These are phyloP conservation scores for Clupea harengus DNA, from an alignment of 2,113 vertebrate species.

Conservation along the genomic window DNA sequence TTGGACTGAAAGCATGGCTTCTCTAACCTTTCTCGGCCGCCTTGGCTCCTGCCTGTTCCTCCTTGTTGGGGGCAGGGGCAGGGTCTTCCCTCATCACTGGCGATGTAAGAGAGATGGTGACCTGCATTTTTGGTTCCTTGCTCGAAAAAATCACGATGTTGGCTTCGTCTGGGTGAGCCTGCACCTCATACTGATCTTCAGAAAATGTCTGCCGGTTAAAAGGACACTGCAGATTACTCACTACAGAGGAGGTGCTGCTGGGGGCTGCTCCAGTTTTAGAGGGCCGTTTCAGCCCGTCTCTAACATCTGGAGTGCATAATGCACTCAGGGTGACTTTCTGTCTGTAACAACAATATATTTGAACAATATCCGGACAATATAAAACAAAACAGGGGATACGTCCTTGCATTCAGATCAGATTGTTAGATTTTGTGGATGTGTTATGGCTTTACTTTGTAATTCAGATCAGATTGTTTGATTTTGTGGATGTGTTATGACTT, in stretches of 20 bases:
- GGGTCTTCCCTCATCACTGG: constrained; percentile 82
- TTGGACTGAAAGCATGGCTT: constrained; percentile 74
- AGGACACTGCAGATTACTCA: constrained; percentile 77
- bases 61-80: constrained; percentile 67
- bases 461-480: background rate
- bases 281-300: background rate
- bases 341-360: background rate
- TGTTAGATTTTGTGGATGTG: background rate
- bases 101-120: constrained; percentile 81
- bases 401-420: background rate
- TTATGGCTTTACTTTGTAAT: too few relatives aligned
- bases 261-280: constrained; percentile 16
- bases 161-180: constrained; percentile 75
- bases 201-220: constrained; percentile 82
- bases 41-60: constrained; percentile 72
- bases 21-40: constrained; percentile 82
- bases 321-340: background rate
- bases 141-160: constrained; percentile 78
- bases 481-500: background rate
- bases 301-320: background rate
- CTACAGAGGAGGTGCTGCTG: constrained; percentile 69
- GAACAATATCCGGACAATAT: background rate
- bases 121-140: constrained; percentile 82
- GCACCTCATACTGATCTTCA: constrained; percentile 81
- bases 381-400: background rate